Evolutionary conservation across 2,888 invertebrate genomes (phyloP), one percentile per base, ranked within the genome.

Genomic region (Cantharis rustica): DNA sequence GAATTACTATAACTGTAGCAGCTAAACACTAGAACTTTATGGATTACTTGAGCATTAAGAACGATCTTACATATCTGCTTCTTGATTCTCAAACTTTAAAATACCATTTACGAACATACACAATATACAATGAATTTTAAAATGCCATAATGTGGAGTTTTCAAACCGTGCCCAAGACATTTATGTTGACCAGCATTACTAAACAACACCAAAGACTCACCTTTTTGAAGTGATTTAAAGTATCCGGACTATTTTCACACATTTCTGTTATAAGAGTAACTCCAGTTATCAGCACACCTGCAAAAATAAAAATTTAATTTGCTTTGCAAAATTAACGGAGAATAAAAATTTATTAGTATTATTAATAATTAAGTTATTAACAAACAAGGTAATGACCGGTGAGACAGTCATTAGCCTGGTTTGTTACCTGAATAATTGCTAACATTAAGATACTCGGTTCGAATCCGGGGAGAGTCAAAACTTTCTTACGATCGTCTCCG

Each of bases 251-350:
- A 88, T 96, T 95, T 88, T 98, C 98, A 89, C 99, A 99, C 99
- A 99, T 99, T 90, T 99, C 99, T 20, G 98, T 98, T 83, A 99
- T 98, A 75, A 99, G 92, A 74, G 98, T 98, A 68, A 99, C 98
- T 27, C 99, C 99, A 70, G 99, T 98, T 85, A 99, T 96, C 82
- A 98, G 92, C 73, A 99, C 98, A 85, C 97, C 96, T 95, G 89
- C 68, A 86, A 86, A 82, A 77, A 70, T 68, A 68, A 15, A 23
- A 17, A n/a, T 20, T 47, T 47, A 5, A 3, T 13, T 31, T n/a
- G n/a, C n/a, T n/a, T n/a, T n/a, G n/a, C n/a, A n/a, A n/a, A n/a
- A n/a, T n/a, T n/a, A n/a, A n/a, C n/a, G n/a, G n/a, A n/a, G n/a
- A n/a, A n/a, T n/a, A n/a, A n/a, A n/a, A n/a, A n/a, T n/a, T n/a